These are phyloP conservation scores for Callocephalon fimbriatum DNA, from an alignment of 2,113 vertebrate species.

Conservation along the genomic window DNA sequence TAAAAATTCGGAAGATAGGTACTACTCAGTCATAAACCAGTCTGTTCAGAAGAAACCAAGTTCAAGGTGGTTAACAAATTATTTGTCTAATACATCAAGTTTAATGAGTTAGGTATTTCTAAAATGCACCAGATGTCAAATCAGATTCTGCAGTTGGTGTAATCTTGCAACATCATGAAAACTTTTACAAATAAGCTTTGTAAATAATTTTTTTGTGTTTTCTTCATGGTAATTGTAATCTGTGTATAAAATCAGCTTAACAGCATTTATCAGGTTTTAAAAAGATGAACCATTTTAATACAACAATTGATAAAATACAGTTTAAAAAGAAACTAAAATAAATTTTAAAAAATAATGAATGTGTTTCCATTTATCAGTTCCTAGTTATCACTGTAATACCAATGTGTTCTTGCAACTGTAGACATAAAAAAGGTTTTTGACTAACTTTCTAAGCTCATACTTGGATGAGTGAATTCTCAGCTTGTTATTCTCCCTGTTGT, in stretches of 20 bases:
- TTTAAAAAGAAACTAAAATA: not conserved
- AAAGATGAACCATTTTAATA: not conserved
- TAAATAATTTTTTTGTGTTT: not conserved
- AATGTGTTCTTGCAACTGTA: not conserved
- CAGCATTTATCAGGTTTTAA: not conserved
- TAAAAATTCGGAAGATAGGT: not conserved
- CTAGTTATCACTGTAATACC: not conserved
- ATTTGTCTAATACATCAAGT: not conserved
- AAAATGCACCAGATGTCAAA: not conserved
- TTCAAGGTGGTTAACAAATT: not conserved
- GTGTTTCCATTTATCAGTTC: not conserved
- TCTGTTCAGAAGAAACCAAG: not conserved
- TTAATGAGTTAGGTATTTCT: not conserved
- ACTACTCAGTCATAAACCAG: not conserved
- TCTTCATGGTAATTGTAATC: not conserved
- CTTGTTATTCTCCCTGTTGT: not conserved
- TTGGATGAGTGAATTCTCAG: not conserved
- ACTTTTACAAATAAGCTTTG: not conserved
- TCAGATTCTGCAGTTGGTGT: not conserved
- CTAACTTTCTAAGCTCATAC: not conserved
- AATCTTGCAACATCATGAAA: not conserved
- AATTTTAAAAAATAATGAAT: rapidly evolving
- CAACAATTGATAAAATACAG: rapidly evolving
- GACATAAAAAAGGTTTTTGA: not conserved
- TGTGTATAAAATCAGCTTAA: not conserved